These are phyloP conservation scores for Oostethus manadensis DNA, from an alignment of 2,113 vertebrate genomes.

Conservation along the genomic window DNA sequence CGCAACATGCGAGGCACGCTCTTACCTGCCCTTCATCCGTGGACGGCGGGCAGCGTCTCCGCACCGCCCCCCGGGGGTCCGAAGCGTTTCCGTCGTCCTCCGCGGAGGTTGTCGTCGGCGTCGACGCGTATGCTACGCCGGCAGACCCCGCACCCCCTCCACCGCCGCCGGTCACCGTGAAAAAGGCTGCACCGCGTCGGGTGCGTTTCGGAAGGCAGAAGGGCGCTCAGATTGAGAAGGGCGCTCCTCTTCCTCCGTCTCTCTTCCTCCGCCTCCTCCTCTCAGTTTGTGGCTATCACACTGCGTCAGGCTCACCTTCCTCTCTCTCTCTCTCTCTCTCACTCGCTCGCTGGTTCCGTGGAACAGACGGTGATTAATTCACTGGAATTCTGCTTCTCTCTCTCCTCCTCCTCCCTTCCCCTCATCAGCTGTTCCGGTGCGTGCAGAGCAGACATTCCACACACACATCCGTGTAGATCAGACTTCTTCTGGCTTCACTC, in stretches of 20 bases:
- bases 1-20: too few relatives aligned
- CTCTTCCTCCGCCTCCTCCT: conserved; percentile 40
- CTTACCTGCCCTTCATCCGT: neutral
- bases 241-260: conserved; percentile 47
- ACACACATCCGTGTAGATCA: conserved; percentile 42
- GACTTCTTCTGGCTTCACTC: conserved; percentile 11
- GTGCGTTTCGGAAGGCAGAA: conserved; percentile 31
- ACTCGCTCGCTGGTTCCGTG: conserved; percentile 16
- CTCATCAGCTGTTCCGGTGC: conserved; percentile 1
- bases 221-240: conserved; percentile 32
- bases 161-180: neutral
- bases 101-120: too few relatives aligned
- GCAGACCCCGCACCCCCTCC: too few relatives aligned
- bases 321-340: conserved; percentile 15
- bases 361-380: conserved; percentile 61
- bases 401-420: neutral
- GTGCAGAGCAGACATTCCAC: conserved; percentile 4
- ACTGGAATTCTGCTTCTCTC: conserved; percentile 37
- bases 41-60: neutral
- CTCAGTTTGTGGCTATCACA: conserved; percentile 60
- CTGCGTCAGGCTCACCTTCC: conserved; percentile 62
- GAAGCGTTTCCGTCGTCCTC: neutral
- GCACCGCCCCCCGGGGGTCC: neutral
- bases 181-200: neutral
- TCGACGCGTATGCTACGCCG: too few relatives aligned